A percentile compares a stretch with the other conserved stretches of the same genome.
phyloP scores from a whole-genome alignment of 2,888 invertebrate genomes.

The Biston betularia region DNA sequence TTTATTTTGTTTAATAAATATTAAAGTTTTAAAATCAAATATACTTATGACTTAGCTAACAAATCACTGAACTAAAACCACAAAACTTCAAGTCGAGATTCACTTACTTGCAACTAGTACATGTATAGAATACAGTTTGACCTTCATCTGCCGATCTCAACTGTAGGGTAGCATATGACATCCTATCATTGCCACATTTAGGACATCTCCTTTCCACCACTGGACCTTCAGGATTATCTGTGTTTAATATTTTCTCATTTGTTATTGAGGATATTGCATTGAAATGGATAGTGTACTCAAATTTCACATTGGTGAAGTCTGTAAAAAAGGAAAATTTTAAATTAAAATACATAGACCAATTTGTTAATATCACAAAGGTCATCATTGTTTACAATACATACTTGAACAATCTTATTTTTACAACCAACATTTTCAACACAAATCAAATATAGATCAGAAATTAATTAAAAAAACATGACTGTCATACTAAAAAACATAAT shows the following conservation, averaged over 20 bases:
- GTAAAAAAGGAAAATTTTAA: slow-evolving; percentile 57
- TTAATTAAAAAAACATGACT: too few relatives aligned
- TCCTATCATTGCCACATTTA: slow-evolving; percentile 95
- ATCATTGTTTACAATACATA: too few relatives aligned
- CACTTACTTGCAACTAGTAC: slow-evolving; percentile 95
- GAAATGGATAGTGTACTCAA: slow-evolving; percentile 90
- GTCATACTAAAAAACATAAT: too few relatives aligned
- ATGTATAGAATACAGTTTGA: slow-evolving; percentile 99
- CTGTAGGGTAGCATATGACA: slow-evolving; percentile 98
- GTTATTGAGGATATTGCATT: slow-evolving; percentile 83
- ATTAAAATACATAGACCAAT: not conserved
- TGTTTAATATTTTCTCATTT: slow-evolving; percentile 65
- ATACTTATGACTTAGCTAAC: too few relatives aligned
- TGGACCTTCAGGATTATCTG: slow-evolving; percentile 89
- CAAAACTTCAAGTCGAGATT: not conserved
- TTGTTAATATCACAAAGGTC: not conserved
- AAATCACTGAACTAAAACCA: too few relatives aligned
- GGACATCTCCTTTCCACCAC: slow-evolving; percentile 93
- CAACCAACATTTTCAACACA: too few relatives aligned
- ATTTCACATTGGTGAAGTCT: slow-evolving; percentile 89
- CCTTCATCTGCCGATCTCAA: slow-evolving; percentile 99
- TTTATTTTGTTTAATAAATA: too few relatives aligned
- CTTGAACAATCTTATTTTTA: too few relatives aligned
- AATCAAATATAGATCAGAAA: too few relatives aligned
- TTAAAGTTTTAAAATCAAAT: too few relatives aligned